Evolutionary conservation across 2,888 invertebrate species (phyloP).

Genomic region (Catonia carolina): DNA sequence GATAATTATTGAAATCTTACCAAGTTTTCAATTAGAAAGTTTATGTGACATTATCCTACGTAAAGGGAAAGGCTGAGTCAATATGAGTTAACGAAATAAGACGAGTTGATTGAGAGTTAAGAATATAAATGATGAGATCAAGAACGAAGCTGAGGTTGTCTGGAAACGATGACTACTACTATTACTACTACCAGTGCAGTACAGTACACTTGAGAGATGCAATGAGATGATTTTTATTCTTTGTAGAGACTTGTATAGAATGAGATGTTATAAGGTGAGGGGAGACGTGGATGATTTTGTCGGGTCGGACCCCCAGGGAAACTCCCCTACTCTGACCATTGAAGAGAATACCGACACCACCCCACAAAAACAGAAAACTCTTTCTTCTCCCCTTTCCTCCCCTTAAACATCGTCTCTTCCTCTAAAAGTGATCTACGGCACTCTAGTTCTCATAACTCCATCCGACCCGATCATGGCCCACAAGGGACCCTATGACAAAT

Average conservation of each 20-base stretch:
- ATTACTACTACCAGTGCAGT: no score
- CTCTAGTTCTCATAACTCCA: constrained; percentile 24
- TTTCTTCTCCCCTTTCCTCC: constrained; percentile 9
- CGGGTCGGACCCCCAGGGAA: constrained; percentile 17
- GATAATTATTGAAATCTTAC: no score
- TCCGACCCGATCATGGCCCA: constrained; percentile 25
- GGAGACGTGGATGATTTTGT: constrained; percentile 14
- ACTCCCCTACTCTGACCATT: constrained; percentile 14
- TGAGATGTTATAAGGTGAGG: no score
- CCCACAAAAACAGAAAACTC: constrained; percentile 22
- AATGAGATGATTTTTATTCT: constrained; percentile 12
- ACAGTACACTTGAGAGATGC: not conserved
- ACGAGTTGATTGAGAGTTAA: no score
- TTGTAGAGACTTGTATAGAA: not conserved
- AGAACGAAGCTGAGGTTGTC: no score
- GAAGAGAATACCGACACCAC: constrained; percentile 14
- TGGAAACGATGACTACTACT: no score
- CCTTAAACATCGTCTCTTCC: not conserved
- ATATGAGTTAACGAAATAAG: no score
- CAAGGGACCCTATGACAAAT: constrained; percentile 25
- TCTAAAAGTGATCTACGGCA: constrained; percentile 20
- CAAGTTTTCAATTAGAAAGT: no score
- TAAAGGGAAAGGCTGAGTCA: no score
- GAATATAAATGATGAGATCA: no score
- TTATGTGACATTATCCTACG: no score